Evolutionary conservation across 1,140 invertebrate genomes (phyloP).

Genomic region (Asobara japonica): DNA sequence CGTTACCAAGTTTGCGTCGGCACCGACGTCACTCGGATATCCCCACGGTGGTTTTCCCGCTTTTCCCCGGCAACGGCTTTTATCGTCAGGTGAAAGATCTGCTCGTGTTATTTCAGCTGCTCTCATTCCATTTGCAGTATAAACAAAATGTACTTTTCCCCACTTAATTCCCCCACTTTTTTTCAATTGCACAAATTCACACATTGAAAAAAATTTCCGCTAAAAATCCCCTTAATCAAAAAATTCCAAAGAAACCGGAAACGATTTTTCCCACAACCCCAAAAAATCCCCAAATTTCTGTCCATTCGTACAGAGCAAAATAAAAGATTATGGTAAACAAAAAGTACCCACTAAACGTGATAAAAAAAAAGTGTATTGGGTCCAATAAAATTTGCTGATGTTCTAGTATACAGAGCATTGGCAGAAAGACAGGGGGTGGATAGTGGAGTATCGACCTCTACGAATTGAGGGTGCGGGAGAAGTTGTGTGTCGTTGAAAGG

Average conservation of each 20-base stretch:
- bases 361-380: background rate
- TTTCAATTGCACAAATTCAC: no score
- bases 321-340: background rate
- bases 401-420: background rate
- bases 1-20: constrained; percentile 48
- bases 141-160: background rate
- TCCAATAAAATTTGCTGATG: background rate
- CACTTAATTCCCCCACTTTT: constrained; percentile 10
- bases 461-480: background rate
- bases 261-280: no score
- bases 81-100: constrained; percentile 28
- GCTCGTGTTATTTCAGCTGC: background rate
- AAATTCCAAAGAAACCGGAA: no score
- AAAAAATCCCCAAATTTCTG: no score
- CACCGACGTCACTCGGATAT: background rate
- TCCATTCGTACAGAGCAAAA: no score
- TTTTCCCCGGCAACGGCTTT: constrained; percentile 23
- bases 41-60: background rate
- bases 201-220: no score
- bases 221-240: no score
- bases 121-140: background rate
- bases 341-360: background rate
- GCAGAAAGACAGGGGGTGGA: background rate
- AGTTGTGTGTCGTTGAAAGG: constrained; percentile 28
- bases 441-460: constrained; percentile 34